These are phyloP conservation scores for Nowickia ferox DNA, from an alignment of 2,888 invertebrate genomes.

Conservation along the genomic window DNA sequence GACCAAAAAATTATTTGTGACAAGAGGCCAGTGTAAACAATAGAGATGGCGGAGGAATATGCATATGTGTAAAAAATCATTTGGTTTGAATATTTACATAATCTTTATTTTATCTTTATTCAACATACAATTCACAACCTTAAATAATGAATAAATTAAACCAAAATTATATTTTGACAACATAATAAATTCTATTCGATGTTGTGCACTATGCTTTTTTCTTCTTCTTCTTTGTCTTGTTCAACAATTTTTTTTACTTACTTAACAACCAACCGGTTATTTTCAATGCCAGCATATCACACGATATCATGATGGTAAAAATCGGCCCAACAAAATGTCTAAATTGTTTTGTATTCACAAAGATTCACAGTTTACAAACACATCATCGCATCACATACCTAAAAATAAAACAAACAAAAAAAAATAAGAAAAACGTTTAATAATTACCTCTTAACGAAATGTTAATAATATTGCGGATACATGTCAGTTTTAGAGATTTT, in stretches of 20 bases:
- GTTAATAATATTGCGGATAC: slow-evolving; percentile 60
- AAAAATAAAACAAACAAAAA: slow-evolving; percentile 60
- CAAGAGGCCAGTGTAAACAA: too few relatives aligned
- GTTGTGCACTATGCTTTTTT: not conserved
- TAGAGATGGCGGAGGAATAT: too few relatives aligned
- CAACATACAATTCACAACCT: not conserved
- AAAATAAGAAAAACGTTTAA: slow-evolving; percentile 50
- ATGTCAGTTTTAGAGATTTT: slow-evolving; percentile 16
- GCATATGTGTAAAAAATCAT: too few relatives aligned
- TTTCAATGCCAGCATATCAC: slow-evolving; percentile 44
- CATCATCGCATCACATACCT: slow-evolving; percentile 52
- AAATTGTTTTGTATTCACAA: slow-evolving; percentile 35
- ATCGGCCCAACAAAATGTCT: slow-evolving; percentile 30
- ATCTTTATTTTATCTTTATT: not conserved
- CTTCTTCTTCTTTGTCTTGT: not conserved
- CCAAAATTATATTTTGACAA: not conserved
- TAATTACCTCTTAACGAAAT: slow-evolving; percentile 61
- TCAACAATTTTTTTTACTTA: not conserved
- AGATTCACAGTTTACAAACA: slow-evolving; percentile 24
- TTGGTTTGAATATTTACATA: not conserved
- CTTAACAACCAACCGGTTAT: slow-evolving; percentile 47
- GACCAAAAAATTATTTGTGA: too few relatives aligned
- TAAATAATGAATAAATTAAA: not conserved
- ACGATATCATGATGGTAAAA: slow-evolving; percentile 15
- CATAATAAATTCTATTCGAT: not conserved